Conservation (phyloP, 2,797 vertebrate genomes). For the Phrynocephalus forsythii region DNA sequence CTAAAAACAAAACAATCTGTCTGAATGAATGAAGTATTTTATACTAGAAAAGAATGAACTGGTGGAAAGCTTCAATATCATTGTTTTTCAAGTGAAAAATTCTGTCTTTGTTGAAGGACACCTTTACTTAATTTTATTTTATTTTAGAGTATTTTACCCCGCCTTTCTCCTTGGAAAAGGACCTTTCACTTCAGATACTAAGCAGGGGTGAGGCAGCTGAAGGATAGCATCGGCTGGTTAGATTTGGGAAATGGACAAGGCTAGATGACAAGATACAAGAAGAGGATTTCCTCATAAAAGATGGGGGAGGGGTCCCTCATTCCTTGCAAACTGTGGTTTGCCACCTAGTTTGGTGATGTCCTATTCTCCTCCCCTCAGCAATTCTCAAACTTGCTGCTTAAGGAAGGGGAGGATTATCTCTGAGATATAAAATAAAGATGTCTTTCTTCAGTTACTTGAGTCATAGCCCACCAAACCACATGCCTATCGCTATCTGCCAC, state of each 20-base stretch:
- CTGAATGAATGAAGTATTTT: not conserved
- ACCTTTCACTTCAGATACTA: too few relatives aligned
- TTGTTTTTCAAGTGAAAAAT: not conserved
- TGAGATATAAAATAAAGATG: not conserved
- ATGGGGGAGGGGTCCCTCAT: too few relatives aligned
- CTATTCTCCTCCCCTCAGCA: not conserved
- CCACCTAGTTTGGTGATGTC: too few relatives aligned
- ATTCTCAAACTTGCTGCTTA: not conserved
- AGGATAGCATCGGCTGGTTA: not conserved
- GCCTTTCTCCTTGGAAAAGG: too few relatives aligned
- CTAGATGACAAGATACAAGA: too few relatives aligned
- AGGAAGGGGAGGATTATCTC: not conserved
- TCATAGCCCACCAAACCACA: not conserved
- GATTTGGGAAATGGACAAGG: not conserved
- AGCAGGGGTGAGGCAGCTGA: not conserved
- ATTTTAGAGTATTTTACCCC: too few relatives aligned
- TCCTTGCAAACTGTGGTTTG: too few relatives aligned
- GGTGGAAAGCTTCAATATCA: not conserved
- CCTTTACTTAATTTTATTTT: not conserved
- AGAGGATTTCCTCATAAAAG: too few relatives aligned
- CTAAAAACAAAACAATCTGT: slow-evolving; percentile 35
- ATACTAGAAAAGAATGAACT: not conserved
- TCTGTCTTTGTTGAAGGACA: not conserved
- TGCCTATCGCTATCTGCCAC: not conserved
- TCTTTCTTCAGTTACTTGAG: not conserved